phyloP scores from a whole-genome alignment of 2,113 vertebrate genomes.

The Podarcis muralis region DNA sequence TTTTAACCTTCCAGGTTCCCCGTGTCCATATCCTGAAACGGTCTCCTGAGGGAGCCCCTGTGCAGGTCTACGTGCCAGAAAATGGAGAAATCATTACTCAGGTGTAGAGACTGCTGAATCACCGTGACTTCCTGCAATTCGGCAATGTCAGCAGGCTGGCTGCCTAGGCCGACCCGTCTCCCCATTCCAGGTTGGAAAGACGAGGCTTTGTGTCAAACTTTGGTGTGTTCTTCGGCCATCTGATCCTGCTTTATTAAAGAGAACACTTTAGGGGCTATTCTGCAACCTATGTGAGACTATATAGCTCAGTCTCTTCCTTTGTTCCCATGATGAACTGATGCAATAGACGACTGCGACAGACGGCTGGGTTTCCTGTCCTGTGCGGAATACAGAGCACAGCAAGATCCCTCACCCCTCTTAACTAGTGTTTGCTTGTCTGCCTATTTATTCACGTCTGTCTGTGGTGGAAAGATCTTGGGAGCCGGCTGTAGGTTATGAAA shows the following conservation, averaged over 20 bases:
- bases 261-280: neutral
- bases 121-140: neutral
- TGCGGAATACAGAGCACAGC: neutral
- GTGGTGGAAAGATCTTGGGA: neutral
- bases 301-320: neutral
- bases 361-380: neutral
- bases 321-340: neutral
- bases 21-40: constrained; percentile 81
- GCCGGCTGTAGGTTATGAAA: neutral
- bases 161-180: neutral
- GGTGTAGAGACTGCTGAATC: constrained; percentile 70
- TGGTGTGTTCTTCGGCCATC: neutral
- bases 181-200: neutral
- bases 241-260: neutral
- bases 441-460: constrained; percentile 7
- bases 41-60: constrained; percentile 82
- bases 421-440: neutral
- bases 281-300: neutral
- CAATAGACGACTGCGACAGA: neutral
- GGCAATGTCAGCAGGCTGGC: neutral
- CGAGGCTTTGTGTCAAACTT: neutral
- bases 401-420: too few relatives aligned
- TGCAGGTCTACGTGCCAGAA: constrained; percentile 87
- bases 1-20: constrained; percentile 68
- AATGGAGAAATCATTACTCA: constrained; percentile 88